Conservation (phyloP, 2,888 invertebrate species). For the Celastrina argiolus region DNA sequence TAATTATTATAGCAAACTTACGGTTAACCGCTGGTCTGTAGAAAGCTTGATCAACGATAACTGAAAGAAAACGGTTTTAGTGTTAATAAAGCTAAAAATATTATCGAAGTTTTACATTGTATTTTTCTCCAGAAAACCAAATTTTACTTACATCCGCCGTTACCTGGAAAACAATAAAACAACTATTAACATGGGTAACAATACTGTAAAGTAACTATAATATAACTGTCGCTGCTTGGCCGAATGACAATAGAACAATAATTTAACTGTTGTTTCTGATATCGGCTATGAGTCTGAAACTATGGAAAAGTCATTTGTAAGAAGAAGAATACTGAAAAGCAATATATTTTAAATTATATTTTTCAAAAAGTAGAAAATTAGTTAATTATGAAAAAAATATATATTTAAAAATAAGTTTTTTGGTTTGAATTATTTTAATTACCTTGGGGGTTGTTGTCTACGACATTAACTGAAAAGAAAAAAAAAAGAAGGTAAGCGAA, state of each 20-base stretch:
- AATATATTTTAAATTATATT: too few species aligned
- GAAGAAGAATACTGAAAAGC: too few species aligned
- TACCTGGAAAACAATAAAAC: constrained; percentile 20
- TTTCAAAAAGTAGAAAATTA: too few species aligned
- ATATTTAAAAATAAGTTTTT: too few species aligned
- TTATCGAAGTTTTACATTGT: not conserved
- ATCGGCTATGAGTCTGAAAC: too few species aligned
- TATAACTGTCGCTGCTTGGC: not conserved
- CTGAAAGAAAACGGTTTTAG: constrained; percentile 32
- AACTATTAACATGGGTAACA: not conserved
- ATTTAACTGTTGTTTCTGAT: too few species aligned
- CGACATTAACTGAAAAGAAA: constrained; percentile 37
- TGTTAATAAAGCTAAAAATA: not conserved
- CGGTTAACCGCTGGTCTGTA: constrained; percentile 32
- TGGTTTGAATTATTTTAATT: not conserved
- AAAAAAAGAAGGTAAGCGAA: constrained; percentile 16
- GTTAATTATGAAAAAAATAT: too few species aligned
- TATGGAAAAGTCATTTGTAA: too few species aligned
- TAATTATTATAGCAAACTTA: constrained; percentile 28
- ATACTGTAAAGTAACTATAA: not conserved
- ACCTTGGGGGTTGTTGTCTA: constrained; percentile 33
- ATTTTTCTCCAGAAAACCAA: not conserved
- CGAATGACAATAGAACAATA: too few species aligned
- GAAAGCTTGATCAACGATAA: constrained; percentile 35
- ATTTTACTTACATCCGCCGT: constrained; percentile 19